Percentiles rank a stretch among this genome's conserved stretches.
These are phyloP conservation scores for Lucifuga dentata DNA, from an alignment of 2,113 vertebrate species.

Conservation along the genomic window DNA sequence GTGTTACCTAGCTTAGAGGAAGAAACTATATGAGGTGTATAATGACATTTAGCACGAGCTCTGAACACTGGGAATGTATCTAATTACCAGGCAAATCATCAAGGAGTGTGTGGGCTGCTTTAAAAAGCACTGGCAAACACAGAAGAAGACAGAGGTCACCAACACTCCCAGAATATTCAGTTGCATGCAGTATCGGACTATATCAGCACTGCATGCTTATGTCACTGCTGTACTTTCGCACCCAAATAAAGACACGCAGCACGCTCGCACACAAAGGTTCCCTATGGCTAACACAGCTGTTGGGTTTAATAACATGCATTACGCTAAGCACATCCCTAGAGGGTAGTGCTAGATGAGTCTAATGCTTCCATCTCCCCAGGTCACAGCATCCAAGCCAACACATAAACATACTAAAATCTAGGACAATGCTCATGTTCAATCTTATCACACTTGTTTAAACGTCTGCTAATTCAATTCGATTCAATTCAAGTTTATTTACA, in stretches of 20 bases:
- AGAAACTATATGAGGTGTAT: constrained; percentile 48
- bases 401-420: constrained; percentile 59
- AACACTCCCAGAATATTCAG: constrained; percentile 1
- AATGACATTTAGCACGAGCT: constrained; percentile 38
- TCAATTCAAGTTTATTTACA: too few relatives aligned
- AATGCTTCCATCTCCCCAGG: constrained; percentile 47
- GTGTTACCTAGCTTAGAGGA: constrained; percentile 56
- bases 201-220: constrained; percentile 32
- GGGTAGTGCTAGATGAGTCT: constrained; percentile 51
- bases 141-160: constrained; percentile 14
- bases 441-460: constrained; percentile 52
- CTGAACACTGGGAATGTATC: constrained; percentile 33
- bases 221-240: constrained; percentile 41
- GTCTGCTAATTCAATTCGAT: too few relatives aligned
- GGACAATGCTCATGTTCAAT: constrained; percentile 57
- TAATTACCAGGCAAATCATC: constrained; percentile 52
- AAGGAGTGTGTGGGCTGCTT: constrained; percentile 18
- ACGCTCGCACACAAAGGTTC: constrained; percentile 32
- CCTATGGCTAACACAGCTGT: constrained; percentile 64
- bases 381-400: constrained; percentile 53
- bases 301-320: constrained; percentile 75
- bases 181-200: constrained; percentile 1
- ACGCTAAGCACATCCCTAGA: constrained; percentile 67
- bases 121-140: constrained; percentile 6
- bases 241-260: constrained; percentile 45